Percentiles rank a stretch among this genome's conserved stretches.
Evolutionary conservation across 1,140 invertebrate genomes (phyloP).

Genomic region (Venustaconcha ellipsiformis): DNA sequence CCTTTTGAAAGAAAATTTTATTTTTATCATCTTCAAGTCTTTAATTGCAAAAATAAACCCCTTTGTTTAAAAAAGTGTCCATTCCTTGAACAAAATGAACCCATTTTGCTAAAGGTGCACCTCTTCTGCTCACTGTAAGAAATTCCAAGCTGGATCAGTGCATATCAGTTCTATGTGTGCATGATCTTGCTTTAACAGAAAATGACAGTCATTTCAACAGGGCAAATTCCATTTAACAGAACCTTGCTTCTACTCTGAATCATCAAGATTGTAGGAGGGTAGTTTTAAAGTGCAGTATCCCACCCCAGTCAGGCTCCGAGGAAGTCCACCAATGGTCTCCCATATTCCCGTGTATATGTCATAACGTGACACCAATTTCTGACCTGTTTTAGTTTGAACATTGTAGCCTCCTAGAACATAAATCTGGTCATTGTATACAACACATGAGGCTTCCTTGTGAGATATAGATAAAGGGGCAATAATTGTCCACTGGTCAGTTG

Average conservation of each 20-base stretch:
- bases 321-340: constrained; percentile 67
- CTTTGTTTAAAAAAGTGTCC: background rate
- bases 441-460: constrained; percentile 69
- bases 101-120: no score
- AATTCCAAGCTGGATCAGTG: no score
- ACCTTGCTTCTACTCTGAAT: constrained; percentile 35
- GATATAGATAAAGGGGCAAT: constrained; percentile 74
- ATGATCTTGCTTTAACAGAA: no score
- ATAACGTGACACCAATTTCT: constrained; percentile 67
- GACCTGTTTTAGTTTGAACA: constrained; percentile 69
- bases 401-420: constrained; percentile 70
- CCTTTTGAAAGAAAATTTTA: background rate
- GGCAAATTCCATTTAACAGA: background rate
- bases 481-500: constrained; percentile 77
- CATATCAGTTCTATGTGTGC: no score
- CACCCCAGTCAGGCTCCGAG: constrained; percentile 67
- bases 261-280: constrained; percentile 62
- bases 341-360: constrained; percentile 67
- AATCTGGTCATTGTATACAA: constrained; percentile 66
- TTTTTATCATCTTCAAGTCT: background rate
- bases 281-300: constrained; percentile 67
- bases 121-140: no score
- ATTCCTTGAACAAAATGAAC: no score
- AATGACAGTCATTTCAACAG: no score
- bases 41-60: background rate